Conservation (phyloP, 2,113 vertebrate genomes). For the human region GRCh38 chr1:185047001-185047500, state of each 20-base stretch:
- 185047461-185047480: neutral
- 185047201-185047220: conserved; percentile 26
- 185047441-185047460: conserved; percentile 41
- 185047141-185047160: conserved; percentile 15
- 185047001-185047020: neutral
- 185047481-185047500: conserved; percentile 42
- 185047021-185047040: conserved; percentile 57
- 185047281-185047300: neutral
- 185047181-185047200: neutral
- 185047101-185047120: neutral
- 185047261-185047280: conserved; percentile 35
- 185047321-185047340: neutral
- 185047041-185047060: neutral
- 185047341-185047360: neutral
- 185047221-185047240: conserved; percentile 7
- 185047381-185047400: neutral
- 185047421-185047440: conserved; percentile 11
- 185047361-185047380: conserved; percentile 1
- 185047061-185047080: neutral
- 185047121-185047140: neutral
- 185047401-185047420: neutral
- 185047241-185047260: neutral
- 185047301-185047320: conserved; percentile 21
- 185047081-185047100: neutral
- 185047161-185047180: neutral